These are phyloP conservation scores for Hipparchia sbordonii DNA, from an alignment of 2,888 invertebrate species.

Conservation along the genomic window DNA sequence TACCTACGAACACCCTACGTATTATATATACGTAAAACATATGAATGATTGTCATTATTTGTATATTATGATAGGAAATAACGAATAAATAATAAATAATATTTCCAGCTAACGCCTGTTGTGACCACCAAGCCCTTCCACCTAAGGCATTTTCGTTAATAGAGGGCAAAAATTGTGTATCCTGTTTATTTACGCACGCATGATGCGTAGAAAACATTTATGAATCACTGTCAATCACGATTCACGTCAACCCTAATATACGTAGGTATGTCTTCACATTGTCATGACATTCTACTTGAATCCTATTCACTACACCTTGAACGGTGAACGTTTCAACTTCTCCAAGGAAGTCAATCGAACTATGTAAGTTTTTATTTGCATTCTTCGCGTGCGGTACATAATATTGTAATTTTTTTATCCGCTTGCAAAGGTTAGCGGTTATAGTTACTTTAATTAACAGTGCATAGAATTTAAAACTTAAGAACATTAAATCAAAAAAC, in stretches of 20 bases:
- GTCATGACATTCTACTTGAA: slow-evolving; percentile 32
- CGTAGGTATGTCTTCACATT: slow-evolving; percentile 18
- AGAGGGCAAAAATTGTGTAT: slow-evolving; percentile 28
- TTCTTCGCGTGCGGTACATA: not conserved
- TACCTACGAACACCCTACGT: no score
- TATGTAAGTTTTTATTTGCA: slow-evolving; percentile 32
- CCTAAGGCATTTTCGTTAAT: not conserved
- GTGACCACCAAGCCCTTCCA: not conserved
- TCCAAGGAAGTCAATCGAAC: slow-evolving; percentile 24
- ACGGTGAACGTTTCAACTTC: slow-evolving; percentile 35
- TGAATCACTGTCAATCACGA: slow-evolving; percentile 54
- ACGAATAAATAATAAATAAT: not conserved
- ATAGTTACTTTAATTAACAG: not conserved
- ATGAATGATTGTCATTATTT: no score
- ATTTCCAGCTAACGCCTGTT: not conserved
- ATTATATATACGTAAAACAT: no score
- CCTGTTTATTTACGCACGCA: slow-evolving; percentile 39
- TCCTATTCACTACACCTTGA: slow-evolving; percentile 31
- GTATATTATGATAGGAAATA: no score
- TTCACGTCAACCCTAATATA: slow-evolving; percentile 40
- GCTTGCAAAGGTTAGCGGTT: slow-evolving; percentile 7
- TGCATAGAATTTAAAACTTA: not conserved
- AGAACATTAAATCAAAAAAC: not conserved
- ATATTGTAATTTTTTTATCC: not conserved
- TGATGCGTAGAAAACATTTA: slow-evolving; percentile 39